Base-by-base conservation (phyloP, 92 coral and sea anemone genomes). In the Epizoanthus ramosus region DNA sequence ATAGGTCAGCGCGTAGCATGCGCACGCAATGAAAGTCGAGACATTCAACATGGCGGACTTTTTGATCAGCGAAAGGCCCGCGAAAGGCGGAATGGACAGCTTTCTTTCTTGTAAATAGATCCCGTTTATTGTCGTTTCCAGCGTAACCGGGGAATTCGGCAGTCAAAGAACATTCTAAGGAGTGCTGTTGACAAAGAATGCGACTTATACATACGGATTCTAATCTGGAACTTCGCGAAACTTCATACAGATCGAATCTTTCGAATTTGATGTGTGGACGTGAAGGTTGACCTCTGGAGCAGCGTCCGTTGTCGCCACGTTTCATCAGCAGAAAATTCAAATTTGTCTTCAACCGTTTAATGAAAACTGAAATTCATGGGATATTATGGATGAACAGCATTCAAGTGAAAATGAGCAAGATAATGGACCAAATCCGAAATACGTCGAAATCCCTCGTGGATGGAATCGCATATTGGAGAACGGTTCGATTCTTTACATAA, bases 391-490 rank as follows among this genome's bases (percentile, higher is more conserved):
- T 86, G 86, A 87, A 76, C 73, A 68, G 68, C 85, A 80, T 22
- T 19, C 73, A 57, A 76, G 58, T 66, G 83, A 79, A 52, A 91
- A 82, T 66, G 97, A 89, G 63, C 92, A 84, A 81, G 68, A 57
- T n/a, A 87, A 85, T 87, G 90, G 85, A 2, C 31, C 31, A 2
- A 28, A 28, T 52, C 85, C 91, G 23, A 86, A 85, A 58, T 88
- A 77, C 89, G 88, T 97, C 43, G 97, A 94, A 79, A 95, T 97
- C 64, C 99, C 99, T 60, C 89, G 95, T 41, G 99, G 99, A 4
- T 97, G 99, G 99, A 94, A 80, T 57, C 94, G 99, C 73, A 91
- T 91, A 57, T 85, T 90, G 47, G 99, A 97, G 84, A 97, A 97
- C 71, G 99, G 92, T 77, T 88, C 90, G 67, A 85, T 97, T 79